Percentiles rank a stretch among this genome's conserved stretches.
Evolutionary conservation across 2,888 invertebrate species (phyloP).

Genomic region (Drosophila greeni): DNA sequence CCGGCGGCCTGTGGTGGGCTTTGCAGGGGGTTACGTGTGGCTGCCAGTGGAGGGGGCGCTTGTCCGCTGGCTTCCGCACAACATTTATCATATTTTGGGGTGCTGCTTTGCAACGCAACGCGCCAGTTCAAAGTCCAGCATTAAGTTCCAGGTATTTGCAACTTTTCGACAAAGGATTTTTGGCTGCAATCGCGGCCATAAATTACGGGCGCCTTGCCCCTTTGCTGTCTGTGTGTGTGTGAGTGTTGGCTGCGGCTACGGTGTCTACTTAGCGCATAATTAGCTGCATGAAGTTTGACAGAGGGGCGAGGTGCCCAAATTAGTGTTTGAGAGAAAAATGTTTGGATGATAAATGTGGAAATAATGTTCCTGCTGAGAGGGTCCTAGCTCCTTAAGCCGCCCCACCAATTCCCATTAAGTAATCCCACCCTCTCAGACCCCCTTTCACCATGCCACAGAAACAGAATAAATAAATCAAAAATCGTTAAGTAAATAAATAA

Average conservation of each 20-base stretch:
- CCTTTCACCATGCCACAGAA: constrained; percentile 6
- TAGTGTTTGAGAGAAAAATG: constrained; percentile 50
- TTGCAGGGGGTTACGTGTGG: not conserved
- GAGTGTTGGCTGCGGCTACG: constrained; percentile 6
- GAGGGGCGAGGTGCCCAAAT: constrained; percentile 36
- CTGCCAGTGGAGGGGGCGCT: not conserved
- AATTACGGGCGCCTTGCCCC: constrained; percentile 53
- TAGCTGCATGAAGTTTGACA: constrained; percentile 68
- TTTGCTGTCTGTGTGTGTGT: constrained; percentile 38
- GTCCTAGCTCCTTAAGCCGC: not conserved
- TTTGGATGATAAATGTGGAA: constrained; percentile 64
- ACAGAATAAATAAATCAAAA: constrained; percentile 51
- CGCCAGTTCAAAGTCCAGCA: constrained; percentile 71
- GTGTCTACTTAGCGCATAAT: constrained; percentile 73
- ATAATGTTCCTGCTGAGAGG: constrained; percentile 50
- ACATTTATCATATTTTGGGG: constrained; percentile 71
- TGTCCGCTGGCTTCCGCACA: constrained; percentile 56
- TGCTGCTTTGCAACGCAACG: constrained; percentile 26
- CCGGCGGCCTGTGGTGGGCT: not conserved
- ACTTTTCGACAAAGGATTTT: constrained; percentile 74
- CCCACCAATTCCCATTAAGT: constrained; percentile 3
- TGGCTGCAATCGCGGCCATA: constrained; percentile 72
- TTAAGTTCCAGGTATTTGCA: constrained; percentile 74
- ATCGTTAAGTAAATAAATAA: constrained; percentile 62
- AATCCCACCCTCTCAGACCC: not conserved